Evolutionary conservation across 2,888 invertebrate species (phyloP).

Genomic region (Rutpela maculata): DNA sequence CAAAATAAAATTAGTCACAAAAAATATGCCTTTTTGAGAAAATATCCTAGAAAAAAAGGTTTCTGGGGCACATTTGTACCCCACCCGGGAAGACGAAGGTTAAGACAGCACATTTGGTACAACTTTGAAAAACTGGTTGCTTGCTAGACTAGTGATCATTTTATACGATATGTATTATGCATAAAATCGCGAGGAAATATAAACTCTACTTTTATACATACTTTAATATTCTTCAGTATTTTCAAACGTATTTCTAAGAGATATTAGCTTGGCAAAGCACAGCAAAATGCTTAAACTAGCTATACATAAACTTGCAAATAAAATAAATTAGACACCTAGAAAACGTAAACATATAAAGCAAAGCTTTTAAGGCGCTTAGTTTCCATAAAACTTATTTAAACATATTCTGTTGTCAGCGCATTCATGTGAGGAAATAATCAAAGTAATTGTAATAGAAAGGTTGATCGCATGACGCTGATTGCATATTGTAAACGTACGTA

Average conservation of each 20-base stretch:
- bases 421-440: slow-evolving; percentile 1
- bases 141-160: background rate
- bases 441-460: slow-evolving; percentile 47
- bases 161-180: background rate
- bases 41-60: too few relatives aligned
- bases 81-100: too few relatives aligned
- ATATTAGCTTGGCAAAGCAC: background rate
- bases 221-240: background rate
- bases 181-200: background rate
- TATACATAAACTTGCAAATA: background rate
- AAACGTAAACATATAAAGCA: slow-evolving; percentile 17
- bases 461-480: slow-evolving; percentile 49
- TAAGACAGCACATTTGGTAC: too few relatives aligned
- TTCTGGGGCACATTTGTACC: too few relatives aligned
- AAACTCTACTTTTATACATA: background rate
- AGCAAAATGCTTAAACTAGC: slow-evolving; percentile 5
- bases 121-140: too few relatives aligned
- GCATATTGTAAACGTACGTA: slow-evolving; percentile 35
- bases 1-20: too few relatives aligned
- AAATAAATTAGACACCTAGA: slow-evolving; percentile 23
- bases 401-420: slow-evolving; percentile 22
- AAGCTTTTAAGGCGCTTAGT: slow-evolving; percentile 17
- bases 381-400: slow-evolving; percentile 3
- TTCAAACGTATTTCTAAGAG: background rate
- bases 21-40: too few relatives aligned